Evolutionary conservation across 2,888 invertebrate genomes (phyloP), one percentile per base, ranked within the genome.

Genomic region (Euplagia quadripunctaria): DNA sequence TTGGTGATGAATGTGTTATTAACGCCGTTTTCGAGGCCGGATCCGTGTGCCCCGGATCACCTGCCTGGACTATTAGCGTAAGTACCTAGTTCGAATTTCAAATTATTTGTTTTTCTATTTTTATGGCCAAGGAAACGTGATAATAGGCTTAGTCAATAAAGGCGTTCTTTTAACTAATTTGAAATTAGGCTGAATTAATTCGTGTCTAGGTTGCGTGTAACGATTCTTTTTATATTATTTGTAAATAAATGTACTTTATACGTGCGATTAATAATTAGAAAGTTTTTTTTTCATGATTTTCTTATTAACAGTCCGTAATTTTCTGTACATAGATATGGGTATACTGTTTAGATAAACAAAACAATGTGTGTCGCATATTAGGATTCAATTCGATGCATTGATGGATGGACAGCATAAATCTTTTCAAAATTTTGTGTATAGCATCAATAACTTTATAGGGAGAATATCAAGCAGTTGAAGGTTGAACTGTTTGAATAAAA

Each of bases 1-100:
- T 71, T 76, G 75, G 79, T 81, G 76, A 90, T 90, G 90, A 90
- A 90, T 84, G 85, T 88, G 72, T 81, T 90, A 65, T 78, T 90
- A 55, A 88, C 85, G 64, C 90, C 90, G 20, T 87, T 83, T 78
- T 76, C 86, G 80, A 87, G 85, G 79, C 83, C 86, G 68, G 87
- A 88, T 64, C 81, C 82, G 51, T 81, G 82, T 55, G 81, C 69
- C 65, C 75, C 86, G 5, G 88, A 90, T 46, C 87, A 84, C 49
- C 76, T 89, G 73, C 82, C 89, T 66, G 87, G 88, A 77, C 79
- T 88, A 46, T 81, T 86, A n/a, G 82, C 86, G 89, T 90, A 77
- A 90, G 90, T 89, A 61, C 14, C 12, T 61, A 67, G 42, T 61
- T 72, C 43, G 68, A 68, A 64, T 64, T 55, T 61, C 64, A 58